Percentiles rank a stretch among this genome's conserved stretches.
These are phyloP conservation scores for Phyllotreta striolata DNA, from an alignment of 2,888 invertebrate species.

Conservation along the genomic window DNA sequence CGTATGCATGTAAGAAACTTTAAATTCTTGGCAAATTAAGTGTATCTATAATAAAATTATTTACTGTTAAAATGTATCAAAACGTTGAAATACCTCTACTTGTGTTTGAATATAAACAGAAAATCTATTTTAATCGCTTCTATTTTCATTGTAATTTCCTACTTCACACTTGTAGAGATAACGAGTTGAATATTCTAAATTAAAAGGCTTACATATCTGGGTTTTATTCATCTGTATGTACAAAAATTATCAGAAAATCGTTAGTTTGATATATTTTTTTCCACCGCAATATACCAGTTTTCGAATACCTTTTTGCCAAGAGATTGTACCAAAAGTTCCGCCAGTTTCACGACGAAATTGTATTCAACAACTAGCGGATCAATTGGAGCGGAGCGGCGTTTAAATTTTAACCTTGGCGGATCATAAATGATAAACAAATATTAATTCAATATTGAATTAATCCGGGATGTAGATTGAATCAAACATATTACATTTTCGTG, in stretches of 20 bases:
- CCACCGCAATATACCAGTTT: too few species aligned
- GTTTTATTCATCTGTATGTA: conserved; percentile 8
- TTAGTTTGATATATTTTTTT: too few species aligned
- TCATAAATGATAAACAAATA: conserved; percentile 36
- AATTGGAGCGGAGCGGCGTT: conserved; percentile 18
- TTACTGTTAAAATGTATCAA: too few species aligned
- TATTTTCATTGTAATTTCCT: conserved; percentile 12
- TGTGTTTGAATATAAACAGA: conserved; percentile 12
- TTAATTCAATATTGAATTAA: conserved; percentile 29
- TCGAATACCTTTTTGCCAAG: neutral
- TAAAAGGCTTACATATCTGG: neutral
- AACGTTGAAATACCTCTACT: neutral
- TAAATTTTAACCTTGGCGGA: conserved; percentile 37
- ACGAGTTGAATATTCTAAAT: conserved; percentile 1
- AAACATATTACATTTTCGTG: neutral
- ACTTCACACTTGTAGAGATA: conserved; percentile 8
- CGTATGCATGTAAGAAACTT: too few species aligned
- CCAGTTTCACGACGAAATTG: conserved; percentile 23
- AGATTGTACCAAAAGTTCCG: conserved; percentile 13
- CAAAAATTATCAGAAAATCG: conserved; percentile 5
- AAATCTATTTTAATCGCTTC: conserved; percentile 20
- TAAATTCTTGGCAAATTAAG: too few species aligned
- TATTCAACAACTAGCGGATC: conserved; percentile 26
- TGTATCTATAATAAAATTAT: too few species aligned
- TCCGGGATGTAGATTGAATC: conserved; percentile 2